Percentiles rank a stretch among this genome's conserved stretches.
Evolutionary conservation across 2,888 invertebrate genomes (phyloP).

Genomic region (Thyatira batis): DNA sequence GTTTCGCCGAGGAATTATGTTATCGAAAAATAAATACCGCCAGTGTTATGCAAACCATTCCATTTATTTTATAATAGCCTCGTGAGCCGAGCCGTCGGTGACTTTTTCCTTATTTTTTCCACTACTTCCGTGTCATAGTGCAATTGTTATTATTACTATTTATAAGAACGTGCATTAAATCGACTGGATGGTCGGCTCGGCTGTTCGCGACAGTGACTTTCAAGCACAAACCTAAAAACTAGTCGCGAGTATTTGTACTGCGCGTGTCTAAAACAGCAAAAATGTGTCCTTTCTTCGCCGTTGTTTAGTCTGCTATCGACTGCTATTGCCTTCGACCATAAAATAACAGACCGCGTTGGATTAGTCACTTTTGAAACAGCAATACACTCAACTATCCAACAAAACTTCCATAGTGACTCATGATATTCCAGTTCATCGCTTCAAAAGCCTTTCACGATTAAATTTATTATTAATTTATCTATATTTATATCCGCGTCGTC

Average conservation of each 20-base stretch:
- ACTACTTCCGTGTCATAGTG: slow-evolving; percentile 28
- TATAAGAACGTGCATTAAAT: slow-evolving; percentile 19
- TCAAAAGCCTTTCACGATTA: neutral
- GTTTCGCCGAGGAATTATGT: slow-evolving; percentile 30
- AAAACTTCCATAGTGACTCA: neutral
- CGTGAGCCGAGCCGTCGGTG: neutral
- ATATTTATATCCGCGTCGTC: slow-evolving; percentile 5
- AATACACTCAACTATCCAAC: too few species aligned
- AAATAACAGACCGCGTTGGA: too few species aligned
- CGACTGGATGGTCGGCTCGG: too few species aligned
- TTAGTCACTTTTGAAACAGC: too few species aligned
- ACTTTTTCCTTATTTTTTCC: slow-evolving; percentile 16
- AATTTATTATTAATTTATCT: slow-evolving; percentile 4
- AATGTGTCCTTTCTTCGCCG: too few species aligned
- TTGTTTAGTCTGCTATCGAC: too few species aligned
- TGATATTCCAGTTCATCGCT: neutral
- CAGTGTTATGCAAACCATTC: slow-evolving; percentile 25
- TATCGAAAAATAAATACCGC: slow-evolving; percentile 32
- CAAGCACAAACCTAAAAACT: too few species aligned
- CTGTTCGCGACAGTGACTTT: too few species aligned
- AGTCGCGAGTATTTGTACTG: too few species aligned
- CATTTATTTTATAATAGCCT: slow-evolving; percentile 17
- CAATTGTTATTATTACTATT: slow-evolving; percentile 34
- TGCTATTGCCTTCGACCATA: too few species aligned
- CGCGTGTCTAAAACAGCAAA: too few species aligned